Evolutionary conservation across 2,888 invertebrate species (phyloP), one percentile per base, ranked within the genome.

Genomic region (Andrena fulva): DNA sequence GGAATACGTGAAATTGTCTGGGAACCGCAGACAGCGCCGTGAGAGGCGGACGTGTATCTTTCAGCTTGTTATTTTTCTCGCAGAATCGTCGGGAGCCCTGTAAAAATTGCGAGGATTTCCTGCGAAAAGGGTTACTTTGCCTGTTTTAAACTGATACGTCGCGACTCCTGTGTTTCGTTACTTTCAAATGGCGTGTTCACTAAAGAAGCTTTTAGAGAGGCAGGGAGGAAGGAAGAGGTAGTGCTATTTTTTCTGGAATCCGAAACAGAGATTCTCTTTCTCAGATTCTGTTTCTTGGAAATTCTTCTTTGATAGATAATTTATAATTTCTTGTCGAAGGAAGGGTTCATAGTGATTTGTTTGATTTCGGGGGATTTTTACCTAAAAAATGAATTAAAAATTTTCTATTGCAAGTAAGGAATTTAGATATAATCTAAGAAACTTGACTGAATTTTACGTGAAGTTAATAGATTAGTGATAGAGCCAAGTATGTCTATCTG

Each of bases 1-100:
- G 74, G 71, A 75, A 80, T 60, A 74, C 60, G 68, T 64, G 48
- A 80, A 84, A 84, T 81, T 75, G 77, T 77, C 80, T 76, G 76
- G 27, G 29, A 71, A 60, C 54, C 64, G 56, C 63, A 66, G 81
- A 79, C 72, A 74, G 31, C 27, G n/a, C 42, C 16, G 24, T 7
- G 63, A 67, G 52, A n/a, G 31, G 27, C 24, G 12, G 48, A 67
- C 35, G 48, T 42, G 42, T 60, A 56, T 35, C 56, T 70, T 35
- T 35, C 48, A 54, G 56, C 69, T 74, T 64, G 69, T 80, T 80
- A 75, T 82, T 64, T 56, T 12, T 62, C 60, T 27, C 6, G n/a
- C 35, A 35, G 48, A 72, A 35, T 72, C 52, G 62, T n/a, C 35
- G n/a, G 64, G 50, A 52, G 3, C 8, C 54, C 35, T 31, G n/a